These are phyloP conservation scores for Hydrocynus forskahlii DNA, from an alignment of 2,797 vertebrate species.

Conservation along the genomic window DNA sequence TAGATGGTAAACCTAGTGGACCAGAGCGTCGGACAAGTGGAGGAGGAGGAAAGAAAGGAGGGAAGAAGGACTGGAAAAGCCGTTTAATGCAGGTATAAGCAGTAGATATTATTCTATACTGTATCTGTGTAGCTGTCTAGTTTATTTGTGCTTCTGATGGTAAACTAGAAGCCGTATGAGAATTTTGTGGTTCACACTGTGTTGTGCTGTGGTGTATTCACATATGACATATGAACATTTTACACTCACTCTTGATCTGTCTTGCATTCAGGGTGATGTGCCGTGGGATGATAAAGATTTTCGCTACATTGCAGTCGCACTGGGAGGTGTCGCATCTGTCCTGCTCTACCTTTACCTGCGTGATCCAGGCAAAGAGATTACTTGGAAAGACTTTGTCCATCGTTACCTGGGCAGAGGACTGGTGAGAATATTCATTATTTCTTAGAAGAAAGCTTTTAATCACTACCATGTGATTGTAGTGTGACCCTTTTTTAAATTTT, in stretches of 20 bases:
- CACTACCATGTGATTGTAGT: background rate
- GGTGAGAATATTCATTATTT: slow-evolving; percentile 68
- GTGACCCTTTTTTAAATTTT: background rate
- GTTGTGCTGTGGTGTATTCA: too few relatives aligned
- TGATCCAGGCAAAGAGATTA: slow-evolving; percentile 81
- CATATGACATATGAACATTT: background rate
- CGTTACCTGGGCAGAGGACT: slow-evolving; percentile 78
- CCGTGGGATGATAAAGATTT: slow-evolving; percentile 86
- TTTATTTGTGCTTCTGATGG: background rate
- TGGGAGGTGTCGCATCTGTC: slow-evolving; percentile 63
- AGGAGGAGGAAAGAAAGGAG: slow-evolving; percentile 58
- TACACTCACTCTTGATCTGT: background rate
- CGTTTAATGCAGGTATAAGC: slow-evolving; percentile 76
- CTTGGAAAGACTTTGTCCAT: slow-evolving; percentile 85
- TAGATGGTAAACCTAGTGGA: slow-evolving; percentile 69
- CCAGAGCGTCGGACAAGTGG: slow-evolving; percentile 52
- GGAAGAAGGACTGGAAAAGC: slow-evolving; percentile 80
- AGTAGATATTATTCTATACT: background rate
- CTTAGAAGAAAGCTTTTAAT: background rate
- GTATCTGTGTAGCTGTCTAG: background rate
- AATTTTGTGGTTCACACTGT: too few relatives aligned
- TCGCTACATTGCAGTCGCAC: slow-evolving; percentile 67
- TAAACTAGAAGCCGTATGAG: background rate
- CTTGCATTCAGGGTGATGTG: slow-evolving; percentile 75
- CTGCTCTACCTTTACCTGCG: slow-evolving; percentile 75